These are phyloP conservation scores for Limosa lapponica DNA, from an alignment of 2,797 vertebrate species.

Conservation along the genomic window DNA sequence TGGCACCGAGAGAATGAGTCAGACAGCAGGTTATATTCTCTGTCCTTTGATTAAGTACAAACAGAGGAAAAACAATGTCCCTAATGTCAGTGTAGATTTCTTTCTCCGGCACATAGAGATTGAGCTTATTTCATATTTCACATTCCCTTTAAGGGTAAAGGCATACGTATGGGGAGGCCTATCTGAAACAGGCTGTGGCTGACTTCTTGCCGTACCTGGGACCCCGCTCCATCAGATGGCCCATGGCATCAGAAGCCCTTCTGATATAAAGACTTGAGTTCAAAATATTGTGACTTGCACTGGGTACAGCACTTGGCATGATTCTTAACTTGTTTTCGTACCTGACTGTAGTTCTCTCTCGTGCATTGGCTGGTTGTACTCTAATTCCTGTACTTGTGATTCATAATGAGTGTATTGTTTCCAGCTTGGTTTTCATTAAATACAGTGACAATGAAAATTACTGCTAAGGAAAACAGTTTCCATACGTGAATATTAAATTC, in stretches of 20 bases:
- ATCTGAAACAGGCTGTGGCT: background rate
- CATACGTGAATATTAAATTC: slow-evolving; percentile 17
- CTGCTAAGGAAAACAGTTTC: background rate
- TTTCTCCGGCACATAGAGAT: background rate
- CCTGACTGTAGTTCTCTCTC: background rate
- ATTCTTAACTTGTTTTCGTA: background rate
- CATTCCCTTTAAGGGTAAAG: background rate
- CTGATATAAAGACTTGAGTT: background rate
- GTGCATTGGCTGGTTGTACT: background rate
- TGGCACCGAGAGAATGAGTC: background rate
- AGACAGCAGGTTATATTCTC: background rate
- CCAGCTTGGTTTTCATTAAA: slow-evolving; percentile 37
- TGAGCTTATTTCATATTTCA: background rate
- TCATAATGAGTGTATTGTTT: background rate
- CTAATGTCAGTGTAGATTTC: background rate
- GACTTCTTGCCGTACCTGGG: background rate
- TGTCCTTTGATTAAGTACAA: background rate
- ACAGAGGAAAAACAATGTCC: background rate
- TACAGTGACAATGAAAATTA: slow-evolving; percentile 5
- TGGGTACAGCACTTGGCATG: background rate
- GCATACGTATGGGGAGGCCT: background rate
- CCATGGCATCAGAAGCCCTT: background rate
- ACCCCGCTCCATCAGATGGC: background rate
- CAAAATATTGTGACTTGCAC: background rate
- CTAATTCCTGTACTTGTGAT: background rate